These are phyloP conservation scores for Mactra quadrangularis DNA, from an alignment of 1,140 invertebrate genomes.

Conservation along the genomic window DNA sequence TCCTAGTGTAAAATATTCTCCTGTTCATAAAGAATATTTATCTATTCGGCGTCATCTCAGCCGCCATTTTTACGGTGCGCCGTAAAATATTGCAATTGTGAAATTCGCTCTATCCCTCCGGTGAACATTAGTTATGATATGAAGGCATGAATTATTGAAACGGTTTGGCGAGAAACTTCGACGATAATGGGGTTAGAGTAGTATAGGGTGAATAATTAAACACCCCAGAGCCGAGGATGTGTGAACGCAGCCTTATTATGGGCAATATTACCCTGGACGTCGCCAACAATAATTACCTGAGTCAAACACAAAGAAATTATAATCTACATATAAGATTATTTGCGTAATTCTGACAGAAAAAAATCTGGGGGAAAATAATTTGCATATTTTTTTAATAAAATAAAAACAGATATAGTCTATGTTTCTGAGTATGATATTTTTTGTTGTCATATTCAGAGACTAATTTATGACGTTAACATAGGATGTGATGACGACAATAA, in stretches of 20 bases:
- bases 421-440: no score
- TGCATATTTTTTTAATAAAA: no score
- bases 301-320: no score
- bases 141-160: constrained; percentile 37
- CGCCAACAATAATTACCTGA: constrained; percentile 26
- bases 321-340: no score
- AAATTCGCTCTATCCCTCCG: not conserved
- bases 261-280: not conserved
- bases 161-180: constrained; percentile 28
- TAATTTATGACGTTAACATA: no score
- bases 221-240: constrained; percentile 21
- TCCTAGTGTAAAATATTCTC: not conserved
- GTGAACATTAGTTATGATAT: constrained; percentile 45
- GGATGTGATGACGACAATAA: no score
- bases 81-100: not conserved
- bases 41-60: not conserved
- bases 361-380: no score
- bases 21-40: not conserved
- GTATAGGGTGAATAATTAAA: constrained; percentile 53
- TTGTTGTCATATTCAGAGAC: no score
- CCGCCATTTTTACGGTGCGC: not conserved
- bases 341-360: no score
- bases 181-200: constrained; percentile 32
- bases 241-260: constrained; percentile 10
- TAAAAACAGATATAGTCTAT: no score